These are phyloP conservation scores for Anadara kagoshimensis DNA, from an alignment of 1,140 invertebrate species.

Conservation along the genomic window DNA sequence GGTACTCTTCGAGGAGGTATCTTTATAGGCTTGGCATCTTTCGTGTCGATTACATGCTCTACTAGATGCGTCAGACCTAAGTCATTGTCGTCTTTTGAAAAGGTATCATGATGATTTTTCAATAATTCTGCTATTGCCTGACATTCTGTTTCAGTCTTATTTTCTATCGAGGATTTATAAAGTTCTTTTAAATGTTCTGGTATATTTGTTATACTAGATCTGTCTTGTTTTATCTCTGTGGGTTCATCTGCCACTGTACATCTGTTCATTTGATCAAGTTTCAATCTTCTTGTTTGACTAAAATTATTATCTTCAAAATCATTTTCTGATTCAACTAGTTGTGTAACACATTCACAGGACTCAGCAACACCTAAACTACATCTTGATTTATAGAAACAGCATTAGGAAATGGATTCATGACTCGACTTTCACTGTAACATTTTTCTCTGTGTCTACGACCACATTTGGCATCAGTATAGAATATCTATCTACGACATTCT, in stretches of 20 bases:
- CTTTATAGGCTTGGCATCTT: constrained; percentile 37
- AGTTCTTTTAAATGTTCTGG: constrained; percentile 23
- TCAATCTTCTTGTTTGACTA: no score
- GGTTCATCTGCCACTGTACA: neutral
- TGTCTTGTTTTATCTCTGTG: neutral
- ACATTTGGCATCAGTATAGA: no score
- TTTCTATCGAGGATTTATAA: neutral
- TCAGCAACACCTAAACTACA: no score
- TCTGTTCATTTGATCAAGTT: no score
- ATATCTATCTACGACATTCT: no score
- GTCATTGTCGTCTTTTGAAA: no score
- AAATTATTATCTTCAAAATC: neutral
- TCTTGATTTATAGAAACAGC: no score
- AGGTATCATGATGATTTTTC: constrained; percentile 2
- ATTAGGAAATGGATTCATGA: no score
- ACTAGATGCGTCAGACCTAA: no score
- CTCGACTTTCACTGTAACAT: no score
- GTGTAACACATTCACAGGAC: constrained; percentile 9
- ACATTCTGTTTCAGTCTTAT: neutral
- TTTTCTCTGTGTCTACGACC: no score
- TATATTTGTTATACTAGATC: neutral
- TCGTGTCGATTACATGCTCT: constrained; percentile 44
- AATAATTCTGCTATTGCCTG: constrained; percentile 9
- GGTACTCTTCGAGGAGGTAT: constrained; percentile 39
- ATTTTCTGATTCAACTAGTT: constrained; percentile 2